Conservation (phyloP, 2,797 vertebrate species). For the Loris lydekkerianus region DNA sequence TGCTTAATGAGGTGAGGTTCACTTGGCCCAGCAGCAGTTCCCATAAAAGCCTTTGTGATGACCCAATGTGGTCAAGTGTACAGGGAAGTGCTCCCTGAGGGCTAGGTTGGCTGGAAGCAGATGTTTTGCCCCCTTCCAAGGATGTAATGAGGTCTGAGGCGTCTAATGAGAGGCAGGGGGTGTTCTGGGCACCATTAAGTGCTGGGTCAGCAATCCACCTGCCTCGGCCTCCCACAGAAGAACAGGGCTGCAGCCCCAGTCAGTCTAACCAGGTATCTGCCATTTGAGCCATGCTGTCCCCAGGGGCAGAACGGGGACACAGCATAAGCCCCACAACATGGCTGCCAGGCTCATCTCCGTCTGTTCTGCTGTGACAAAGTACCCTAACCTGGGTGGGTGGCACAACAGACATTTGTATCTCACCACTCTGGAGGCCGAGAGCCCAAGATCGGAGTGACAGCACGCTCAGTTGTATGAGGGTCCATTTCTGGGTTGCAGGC, state of each 20-base stretch:
- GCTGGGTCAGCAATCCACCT: background rate
- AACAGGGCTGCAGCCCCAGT: background rate
- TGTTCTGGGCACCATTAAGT: background rate
- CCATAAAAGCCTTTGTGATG: constrained; percentile 75
- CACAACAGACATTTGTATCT: no score
- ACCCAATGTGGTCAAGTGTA: constrained; percentile 58
- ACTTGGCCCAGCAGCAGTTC: constrained; percentile 69
- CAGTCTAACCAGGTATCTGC: rapidly evolving
- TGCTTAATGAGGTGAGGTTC: constrained; percentile 83
- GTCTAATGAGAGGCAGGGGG: background rate
- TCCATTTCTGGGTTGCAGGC: background rate
- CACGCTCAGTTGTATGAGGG: no score
- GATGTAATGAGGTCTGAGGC: constrained; percentile 41
- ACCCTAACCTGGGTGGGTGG: background rate
- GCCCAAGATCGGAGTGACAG: background rate
- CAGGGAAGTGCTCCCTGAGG: constrained; percentile 41
- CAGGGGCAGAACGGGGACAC: background rate
- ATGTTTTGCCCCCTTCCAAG: constrained; percentile 64
- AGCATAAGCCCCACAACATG: background rate
- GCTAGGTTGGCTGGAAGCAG: constrained; percentile 74
- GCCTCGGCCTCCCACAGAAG: no score
- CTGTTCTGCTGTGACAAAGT: background rate
- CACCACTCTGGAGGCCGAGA: background rate
- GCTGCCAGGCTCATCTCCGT: no score
- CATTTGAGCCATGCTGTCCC: background rate